phyloP scores from a whole-genome alignment of 2,888 invertebrate species.

The Caenorhabditis sp. region DNA sequence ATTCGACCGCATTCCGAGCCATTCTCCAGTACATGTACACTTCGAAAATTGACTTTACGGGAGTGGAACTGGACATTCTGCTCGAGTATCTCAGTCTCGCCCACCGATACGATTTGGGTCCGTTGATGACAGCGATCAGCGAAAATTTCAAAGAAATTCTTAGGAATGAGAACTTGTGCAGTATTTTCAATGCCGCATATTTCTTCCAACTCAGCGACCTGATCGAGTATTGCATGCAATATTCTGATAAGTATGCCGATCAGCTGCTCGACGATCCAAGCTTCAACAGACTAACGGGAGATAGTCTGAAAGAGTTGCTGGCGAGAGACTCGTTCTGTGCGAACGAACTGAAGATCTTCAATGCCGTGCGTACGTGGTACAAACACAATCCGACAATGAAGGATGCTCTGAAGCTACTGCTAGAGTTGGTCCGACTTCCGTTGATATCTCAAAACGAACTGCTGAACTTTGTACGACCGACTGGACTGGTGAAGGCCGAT shows the following conservation, averaged over 20 bases:
- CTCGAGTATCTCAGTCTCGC: conserved; percentile 87
- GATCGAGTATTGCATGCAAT: conserved; percentile 88
- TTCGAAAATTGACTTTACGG: conserved; percentile 82
- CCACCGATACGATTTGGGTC: conserved; percentile 94
- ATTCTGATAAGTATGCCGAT: conserved; percentile 90
- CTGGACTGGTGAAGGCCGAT: conserved; percentile 79
- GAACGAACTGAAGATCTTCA: conserved; percentile 94
- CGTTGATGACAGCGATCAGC: conserved; percentile 91
- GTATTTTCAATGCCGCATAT: conserved; percentile 93
- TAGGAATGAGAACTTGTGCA: conserved; percentile 90
- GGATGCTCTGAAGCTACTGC: conserved; percentile 32
- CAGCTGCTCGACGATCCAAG: conserved; percentile 88
- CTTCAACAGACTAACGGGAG: conserved; percentile 79
- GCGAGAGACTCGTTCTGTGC: conserved; percentile 95
- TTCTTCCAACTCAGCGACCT: conserved; percentile 84
- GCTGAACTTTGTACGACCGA: conserved; percentile 90
- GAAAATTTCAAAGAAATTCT: conserved; percentile 91
- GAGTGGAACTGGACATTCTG: conserved; percentile 82
- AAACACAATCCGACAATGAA: conserved; percentile 80
- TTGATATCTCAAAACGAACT: conserved; percentile 91
- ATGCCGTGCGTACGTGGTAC: conserved; percentile 90
- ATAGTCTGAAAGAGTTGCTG: conserved; percentile 89
- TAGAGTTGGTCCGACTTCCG: conserved; percentile 85
- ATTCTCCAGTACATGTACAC: conserved; percentile 84
- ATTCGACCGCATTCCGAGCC: conserved; percentile 62